Evolutionary conservation across 2,797 vertebrate species (phyloP).

Genomic region (Ispidina picta): DNA sequence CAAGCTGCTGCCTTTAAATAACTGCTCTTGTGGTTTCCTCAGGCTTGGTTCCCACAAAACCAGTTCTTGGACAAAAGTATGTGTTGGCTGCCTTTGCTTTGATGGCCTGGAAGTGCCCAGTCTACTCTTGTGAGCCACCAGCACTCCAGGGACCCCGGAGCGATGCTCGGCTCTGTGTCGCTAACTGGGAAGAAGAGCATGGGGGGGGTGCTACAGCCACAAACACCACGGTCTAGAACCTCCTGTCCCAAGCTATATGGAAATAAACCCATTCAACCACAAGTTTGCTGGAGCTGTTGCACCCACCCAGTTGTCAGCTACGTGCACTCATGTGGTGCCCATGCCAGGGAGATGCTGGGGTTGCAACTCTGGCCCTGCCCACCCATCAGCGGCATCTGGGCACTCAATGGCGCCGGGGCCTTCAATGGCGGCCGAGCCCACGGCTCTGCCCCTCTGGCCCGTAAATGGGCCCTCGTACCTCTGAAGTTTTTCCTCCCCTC

Average conservation of each 20-base stretch:
- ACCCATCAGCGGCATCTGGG: not conserved
- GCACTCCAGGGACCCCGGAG: rapidly evolving
- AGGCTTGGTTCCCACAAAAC: not conserved
- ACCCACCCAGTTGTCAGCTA: rapidly evolving
- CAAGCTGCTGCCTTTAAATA: not conserved
- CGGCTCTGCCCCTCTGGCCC: not conserved
- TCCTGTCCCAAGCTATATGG: rapidly evolving
- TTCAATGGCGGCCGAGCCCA: too few species aligned
- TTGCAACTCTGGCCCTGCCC: not conserved
- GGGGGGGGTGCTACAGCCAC: rapidly evolving
- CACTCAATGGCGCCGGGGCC: too few species aligned
- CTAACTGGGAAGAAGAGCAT: rapidly evolving
- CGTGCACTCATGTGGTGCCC: rapidly evolving
- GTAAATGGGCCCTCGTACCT: conserved; percentile 58
- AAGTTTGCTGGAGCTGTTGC: rapidly evolving
- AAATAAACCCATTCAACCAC: rapidly evolving
- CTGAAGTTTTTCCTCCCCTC: conserved; percentile 70
- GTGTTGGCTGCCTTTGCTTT: not conserved
- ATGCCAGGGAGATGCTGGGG: rapidly evolving
- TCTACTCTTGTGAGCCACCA: rapidly evolving
- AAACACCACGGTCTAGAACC: rapidly evolving
- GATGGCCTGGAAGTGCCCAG: not conserved
- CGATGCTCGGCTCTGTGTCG: not conserved
- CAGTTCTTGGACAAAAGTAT: rapidly evolving
- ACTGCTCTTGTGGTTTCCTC: not conserved